Evolutionary conservation across 30 jellyfish, hydroid and myxozoan genomes (phyloP), one percentile per base, ranked within the genome.

Genomic region (Phacellophora camtschatica): DNA sequence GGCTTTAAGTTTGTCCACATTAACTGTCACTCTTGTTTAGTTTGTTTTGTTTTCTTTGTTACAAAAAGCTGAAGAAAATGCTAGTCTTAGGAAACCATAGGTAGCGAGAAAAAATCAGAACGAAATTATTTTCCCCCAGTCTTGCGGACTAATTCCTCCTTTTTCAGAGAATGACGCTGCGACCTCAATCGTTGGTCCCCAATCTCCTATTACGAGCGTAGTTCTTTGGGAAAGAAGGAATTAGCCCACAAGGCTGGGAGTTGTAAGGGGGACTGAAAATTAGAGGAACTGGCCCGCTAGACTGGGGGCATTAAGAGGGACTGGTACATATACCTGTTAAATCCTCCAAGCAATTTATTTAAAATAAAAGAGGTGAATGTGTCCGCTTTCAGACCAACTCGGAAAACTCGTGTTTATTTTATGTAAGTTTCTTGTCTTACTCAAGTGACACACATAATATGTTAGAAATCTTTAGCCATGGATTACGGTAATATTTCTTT

Each of bases 381-480:
- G 69, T 27, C 69, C 69, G 1, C 19, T 55, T 55, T 55, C 35
- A 0, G 69, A 55, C 1, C 35, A 55, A 25, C 69, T 55, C 19
- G 35, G 69, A 12, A 27, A 55, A 35, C 81, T 66, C 3, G 65
- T 66, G 81, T 2, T 42, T 66, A 66, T 27, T 66, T 32, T 36
- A 69, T 30, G 81, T 66, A 0, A 13, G 43, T 18, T 1, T 32
- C 81, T n/a, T 66, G 46, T n/a, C 81, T 2, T 66, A 23, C 46
- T 36, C 69, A 66, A 36, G 16, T 13, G 69, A 35, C 81, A 66
- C 72, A 66, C 70, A 69, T 69, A 36, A 66, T 28, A 61, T 27
- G 29, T 27, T 56, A 66, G 65, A 69, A 29, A 66, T 66, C 81
- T 66, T 66, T 69, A 66, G 65, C 81, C 81, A 66, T 66, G 81